Conservation (phyloP, 1,140 invertebrate genomes). For the Solen grandis region DNA sequence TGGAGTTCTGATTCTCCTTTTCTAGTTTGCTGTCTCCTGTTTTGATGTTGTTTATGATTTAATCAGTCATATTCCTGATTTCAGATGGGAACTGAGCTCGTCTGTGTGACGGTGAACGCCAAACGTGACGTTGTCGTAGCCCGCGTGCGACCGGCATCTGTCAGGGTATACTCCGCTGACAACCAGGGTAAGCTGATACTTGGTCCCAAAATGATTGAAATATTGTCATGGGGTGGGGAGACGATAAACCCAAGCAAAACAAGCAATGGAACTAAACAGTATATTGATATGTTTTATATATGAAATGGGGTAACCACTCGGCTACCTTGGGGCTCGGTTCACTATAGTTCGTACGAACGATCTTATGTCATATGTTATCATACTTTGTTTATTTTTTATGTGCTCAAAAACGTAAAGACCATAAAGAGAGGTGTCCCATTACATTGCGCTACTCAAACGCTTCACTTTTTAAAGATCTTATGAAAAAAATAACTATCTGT, state of each 20-base stretch:
- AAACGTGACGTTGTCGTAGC: constrained; percentile 11
- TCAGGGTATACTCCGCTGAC: constrained; percentile 43
- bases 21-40: background rate
- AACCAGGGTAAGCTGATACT: constrained; percentile 24
- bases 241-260: background rate
- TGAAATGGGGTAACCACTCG: too few species aligned
- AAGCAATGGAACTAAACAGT: background rate
- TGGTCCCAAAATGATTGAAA: background rate
- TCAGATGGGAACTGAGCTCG: constrained; percentile 5
- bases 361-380: too few species aligned
- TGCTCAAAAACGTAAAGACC: too few species aligned
- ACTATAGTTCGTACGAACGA: too few species aligned
- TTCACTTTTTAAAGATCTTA: too few species aligned
- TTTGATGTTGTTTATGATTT: background rate
- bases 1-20: too few species aligned
- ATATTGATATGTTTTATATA: background rate
- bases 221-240: too few species aligned
- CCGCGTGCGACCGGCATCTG: constrained; percentile 14
- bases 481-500: too few species aligned
- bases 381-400: too few species aligned
- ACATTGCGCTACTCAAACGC: too few species aligned
- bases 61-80: background rate
- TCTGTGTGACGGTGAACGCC: constrained; percentile 6
- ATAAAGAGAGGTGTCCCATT: too few species aligned
- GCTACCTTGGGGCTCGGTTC: too few species aligned